A percentile compares a stretch with the other conserved stretches of the same genome.
Conservation (phyloP, 2,797 vertebrate genomes). For the Crocodylus rhombifer region DNA sequence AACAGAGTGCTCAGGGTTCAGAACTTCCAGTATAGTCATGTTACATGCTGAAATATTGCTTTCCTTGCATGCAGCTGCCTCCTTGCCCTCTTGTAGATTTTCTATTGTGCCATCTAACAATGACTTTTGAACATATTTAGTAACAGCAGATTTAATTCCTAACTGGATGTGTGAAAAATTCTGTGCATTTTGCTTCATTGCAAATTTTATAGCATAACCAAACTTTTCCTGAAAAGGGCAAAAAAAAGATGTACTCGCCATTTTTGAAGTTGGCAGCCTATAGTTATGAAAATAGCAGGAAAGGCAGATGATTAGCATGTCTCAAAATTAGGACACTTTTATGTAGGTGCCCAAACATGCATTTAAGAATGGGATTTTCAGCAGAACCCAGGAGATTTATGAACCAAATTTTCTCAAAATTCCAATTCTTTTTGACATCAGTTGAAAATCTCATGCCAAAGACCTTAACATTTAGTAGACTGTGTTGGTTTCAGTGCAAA, state of each 20-base stretch:
- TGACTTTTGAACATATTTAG: neutral
- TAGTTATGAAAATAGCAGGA: neutral
- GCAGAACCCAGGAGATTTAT: neutral
- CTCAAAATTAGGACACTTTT: neutral
- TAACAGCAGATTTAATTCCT: neutral
- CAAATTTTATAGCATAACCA: neutral
- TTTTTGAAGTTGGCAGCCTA: no score
- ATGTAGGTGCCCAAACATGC: neutral
- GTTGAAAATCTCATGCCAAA: neutral
- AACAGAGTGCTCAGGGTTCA: neutral
- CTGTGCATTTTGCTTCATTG: neutral
- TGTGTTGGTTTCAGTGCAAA: neutral
- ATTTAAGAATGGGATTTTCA: neutral
- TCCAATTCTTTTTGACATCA: neutral
- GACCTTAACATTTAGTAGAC: neutral
- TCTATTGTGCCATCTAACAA: neutral
- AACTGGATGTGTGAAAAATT: constrained; percentile 5
- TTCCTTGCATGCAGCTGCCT: neutral
- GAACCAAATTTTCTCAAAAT: neutral
- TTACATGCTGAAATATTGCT: neutral
- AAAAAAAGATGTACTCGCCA: neutral
- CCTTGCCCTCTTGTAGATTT: neutral
- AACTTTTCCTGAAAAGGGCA: neutral
- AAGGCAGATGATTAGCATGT: fast-evolving
- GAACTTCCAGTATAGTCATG: neutral